These are phyloP conservation scores for Eudemis profundana DNA, from an alignment of 2,888 invertebrate genomes.

Conservation along the genomic window DNA sequence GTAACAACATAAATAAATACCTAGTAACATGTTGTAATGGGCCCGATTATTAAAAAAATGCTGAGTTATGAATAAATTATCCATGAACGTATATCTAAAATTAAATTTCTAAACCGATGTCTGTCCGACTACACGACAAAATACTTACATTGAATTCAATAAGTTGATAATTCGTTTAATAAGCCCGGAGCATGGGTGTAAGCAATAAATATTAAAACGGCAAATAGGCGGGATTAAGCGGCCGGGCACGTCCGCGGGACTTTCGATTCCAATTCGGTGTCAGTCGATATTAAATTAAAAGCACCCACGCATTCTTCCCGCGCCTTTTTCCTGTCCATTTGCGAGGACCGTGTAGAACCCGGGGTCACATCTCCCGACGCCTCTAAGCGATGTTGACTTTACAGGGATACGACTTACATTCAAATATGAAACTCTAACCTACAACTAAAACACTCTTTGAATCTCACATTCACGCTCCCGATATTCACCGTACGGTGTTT, in stretches of 20 bases:
- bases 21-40: no score
- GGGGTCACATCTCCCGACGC: slow-evolving; percentile 78
- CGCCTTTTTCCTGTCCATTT: slow-evolving; percentile 86
- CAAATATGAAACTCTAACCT: not conserved
- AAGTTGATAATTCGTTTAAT: slow-evolving; percentile 47
- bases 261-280: slow-evolving; percentile 84
- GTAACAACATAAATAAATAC: no score
- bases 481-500: not conserved
- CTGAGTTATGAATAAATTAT: no score
- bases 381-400: slow-evolving; percentile 56
- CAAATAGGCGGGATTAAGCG: slow-evolving; percentile 70
- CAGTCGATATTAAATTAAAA: slow-evolving; percentile 85
- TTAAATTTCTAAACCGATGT: not conserved
- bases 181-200: slow-evolving; percentile 54
- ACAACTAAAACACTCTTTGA: not conserved
- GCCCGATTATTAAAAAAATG: no score
- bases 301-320: slow-evolving; percentile 83
- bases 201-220: slow-evolving; percentile 72
- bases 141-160: slow-evolving; percentile 10
- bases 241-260: slow-evolving; percentile 77
- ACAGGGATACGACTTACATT: slow-evolving; percentile 60
- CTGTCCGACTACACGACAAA: not conserved
- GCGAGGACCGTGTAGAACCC: slow-evolving; percentile 81
- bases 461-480: not conserved
- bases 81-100: not conserved